Conservation (phyloP, 2,888 invertebrate genomes). For the Pyrrhia umbra region DNA sequence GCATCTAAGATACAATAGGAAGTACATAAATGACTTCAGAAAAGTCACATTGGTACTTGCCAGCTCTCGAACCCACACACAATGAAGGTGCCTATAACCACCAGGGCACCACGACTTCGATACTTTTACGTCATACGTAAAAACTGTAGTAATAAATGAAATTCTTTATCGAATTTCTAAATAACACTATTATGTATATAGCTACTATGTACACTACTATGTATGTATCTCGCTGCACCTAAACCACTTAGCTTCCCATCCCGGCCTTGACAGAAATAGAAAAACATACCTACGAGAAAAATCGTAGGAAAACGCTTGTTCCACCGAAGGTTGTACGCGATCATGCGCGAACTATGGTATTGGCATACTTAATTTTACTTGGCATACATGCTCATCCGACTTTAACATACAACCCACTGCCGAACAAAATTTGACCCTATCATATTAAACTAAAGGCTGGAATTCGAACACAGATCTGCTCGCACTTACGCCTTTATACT, state of each 20-base stretch:
- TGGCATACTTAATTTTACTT: constrained; percentile 88
- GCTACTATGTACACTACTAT: constrained; percentile 9
- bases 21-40: too few relatives aligned
- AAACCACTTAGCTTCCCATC: constrained; percentile 21
- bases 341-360: constrained; percentile 86
- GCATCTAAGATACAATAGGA: too few relatives aligned
- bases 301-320: constrained; percentile 87
- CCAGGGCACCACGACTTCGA: too few relatives aligned
- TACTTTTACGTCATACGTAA: too few relatives aligned
- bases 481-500: constrained; percentile 29
- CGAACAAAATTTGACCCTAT: constrained; percentile 50
- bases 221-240: constrained; percentile 65
- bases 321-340: constrained; percentile 84
- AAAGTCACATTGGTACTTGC: too few relatives aligned
- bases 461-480: constrained; percentile 15
- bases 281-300: constrained; percentile 83
- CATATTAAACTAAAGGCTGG: constrained; percentile 10
- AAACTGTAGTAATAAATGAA: background rate
- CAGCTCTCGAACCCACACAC: too few relatives aligned
- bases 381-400: constrained; percentile 85
- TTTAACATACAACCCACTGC: constrained; percentile 66
- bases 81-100: too few relatives aligned
- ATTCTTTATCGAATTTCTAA: constrained; percentile 19
- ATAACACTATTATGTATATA: constrained; percentile 46
- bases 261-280: constrained; percentile 83